Base-by-base conservation (phyloP, 2,797 vertebrate genomes). In the Pampus argenteus region DNA sequence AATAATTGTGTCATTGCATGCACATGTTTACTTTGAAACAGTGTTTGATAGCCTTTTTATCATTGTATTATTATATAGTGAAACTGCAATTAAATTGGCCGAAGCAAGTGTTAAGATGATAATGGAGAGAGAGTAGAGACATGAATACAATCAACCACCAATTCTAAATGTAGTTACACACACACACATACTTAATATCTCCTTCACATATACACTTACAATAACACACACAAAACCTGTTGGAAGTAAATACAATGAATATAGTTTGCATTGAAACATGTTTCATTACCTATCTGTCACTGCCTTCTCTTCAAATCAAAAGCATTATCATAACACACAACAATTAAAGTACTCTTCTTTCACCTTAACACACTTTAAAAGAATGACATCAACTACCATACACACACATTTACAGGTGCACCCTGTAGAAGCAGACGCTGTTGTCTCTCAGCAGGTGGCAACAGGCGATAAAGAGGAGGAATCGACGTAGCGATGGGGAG, bases 401-500 rank as follows among this genome's bases (percentile, higher is more conserved):
- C 56, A 45, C 71, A 71, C 75, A 71, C 74, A 66, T 82, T 76
- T 54, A 69, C 71, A 87, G 78, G 72, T 81, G 67, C 68, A 70
- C 23, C 28, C 22, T 70, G 72, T 80, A 62, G 92, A 45, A 83
- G 92, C 92, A 92, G 92, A 87, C 89, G 79, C 87, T 50, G 92
- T 84, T 15, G 71, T 91, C 91, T 91, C 86, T 81, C 89, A 88
- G 92, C 93, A 87, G 93, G 93, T 97, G 96, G 94, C 91, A 83
- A 93, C 76, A 85, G 85, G 90, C 26, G 95, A 97, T 97, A 96
- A 96, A 96, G 94, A 94, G 92, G 92, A 91, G 92, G 93, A 86
- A 93, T 93, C 88, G 89, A 92, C 85, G 68, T 84, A 82, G 93
- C 92, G 92, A 95, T 92, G 80, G 89, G 85, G 68, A 95, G 95